Evolutionary conservation across 1,140 invertebrate species (phyloP).

Genomic region (Eciton burchellii): DNA sequence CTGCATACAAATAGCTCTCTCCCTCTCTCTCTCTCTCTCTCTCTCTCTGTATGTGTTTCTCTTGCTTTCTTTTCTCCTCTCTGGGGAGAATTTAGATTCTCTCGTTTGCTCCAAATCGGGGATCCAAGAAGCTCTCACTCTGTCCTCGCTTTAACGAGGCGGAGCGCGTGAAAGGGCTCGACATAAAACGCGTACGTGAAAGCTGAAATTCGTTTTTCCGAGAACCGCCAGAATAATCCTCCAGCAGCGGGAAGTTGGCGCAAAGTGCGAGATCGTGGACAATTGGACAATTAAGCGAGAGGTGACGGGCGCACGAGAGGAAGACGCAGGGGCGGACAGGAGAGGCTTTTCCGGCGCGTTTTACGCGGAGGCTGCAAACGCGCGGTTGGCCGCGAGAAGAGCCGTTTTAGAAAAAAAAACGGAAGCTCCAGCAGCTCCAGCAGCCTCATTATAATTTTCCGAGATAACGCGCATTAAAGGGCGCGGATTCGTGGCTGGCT

Average conservation of each 20-base stretch:
- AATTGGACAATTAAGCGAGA: conserved; percentile 37
- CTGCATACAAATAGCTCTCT: conserved; percentile 20
- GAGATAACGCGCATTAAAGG: conserved; percentile 9
- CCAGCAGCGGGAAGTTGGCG: neutral
- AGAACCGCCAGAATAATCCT: no score
- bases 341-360: conserved; percentile 30
- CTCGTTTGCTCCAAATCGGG: no score
- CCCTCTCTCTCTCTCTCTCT: neutral
- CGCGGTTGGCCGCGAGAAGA: conserved; percentile 1
- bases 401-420: conserved; percentile 39
- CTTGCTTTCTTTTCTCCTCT: no score
- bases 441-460: conserved; percentile 23
- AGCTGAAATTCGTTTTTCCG: neutral
- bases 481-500: neutral
- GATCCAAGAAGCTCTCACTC: no score
- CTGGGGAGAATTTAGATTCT: no score
- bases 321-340: conserved; percentile 9
- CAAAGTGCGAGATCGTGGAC: neutral
- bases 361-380: conserved; percentile 15
- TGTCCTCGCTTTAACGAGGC: no score
- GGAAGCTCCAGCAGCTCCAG: no score
- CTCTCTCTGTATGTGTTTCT: no score
- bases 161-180: no score
- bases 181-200: neutral
- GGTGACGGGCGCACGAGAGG: neutral